Conservation (phyloP, 1,140 invertebrate genomes). For the Centruroides vittatus region DNA sequence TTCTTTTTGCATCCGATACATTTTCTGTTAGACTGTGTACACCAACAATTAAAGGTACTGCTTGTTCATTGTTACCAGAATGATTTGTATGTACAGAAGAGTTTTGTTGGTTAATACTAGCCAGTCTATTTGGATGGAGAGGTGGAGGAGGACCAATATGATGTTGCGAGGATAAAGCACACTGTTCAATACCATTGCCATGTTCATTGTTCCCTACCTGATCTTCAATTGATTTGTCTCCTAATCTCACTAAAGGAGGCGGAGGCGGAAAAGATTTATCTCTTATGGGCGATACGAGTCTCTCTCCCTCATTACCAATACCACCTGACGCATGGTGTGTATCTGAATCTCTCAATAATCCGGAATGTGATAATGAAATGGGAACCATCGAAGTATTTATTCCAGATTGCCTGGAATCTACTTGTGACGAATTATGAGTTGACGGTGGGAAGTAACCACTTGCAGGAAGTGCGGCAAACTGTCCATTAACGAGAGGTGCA, state of each 20-base stretch:
- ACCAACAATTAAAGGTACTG: not conserved
- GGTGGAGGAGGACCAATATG: not conserved
- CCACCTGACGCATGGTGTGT: too few species aligned
- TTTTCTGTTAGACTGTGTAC: not conserved
- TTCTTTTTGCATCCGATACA: too few species aligned
- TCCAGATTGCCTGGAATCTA: too few species aligned
- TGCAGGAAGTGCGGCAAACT: too few species aligned
- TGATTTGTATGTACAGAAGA: not conserved
- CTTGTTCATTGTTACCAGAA: not conserved
- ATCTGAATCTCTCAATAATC: not conserved
- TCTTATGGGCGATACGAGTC: not conserved
- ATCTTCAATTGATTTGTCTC: not conserved
- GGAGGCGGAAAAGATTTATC: constrained; percentile 9
- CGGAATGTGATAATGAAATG: not conserved
- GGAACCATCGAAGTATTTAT: not conserved
- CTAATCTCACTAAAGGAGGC: constrained; percentile 11
- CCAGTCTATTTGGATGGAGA: not conserved
- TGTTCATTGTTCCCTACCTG: not conserved
- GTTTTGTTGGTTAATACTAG: not conserved
- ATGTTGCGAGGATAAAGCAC: not conserved
- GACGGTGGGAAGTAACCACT: too few species aligned
- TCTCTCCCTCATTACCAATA: too few species aligned
- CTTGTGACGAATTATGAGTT: too few species aligned
- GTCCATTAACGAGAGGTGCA: too few species aligned
- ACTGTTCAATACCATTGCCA: not conserved